A percentile compares a stretch with the other conserved stretches of the same genome.
Conservation (phyloP, 2,797 vertebrate species). For the Crocidura indochinensis region DNA sequence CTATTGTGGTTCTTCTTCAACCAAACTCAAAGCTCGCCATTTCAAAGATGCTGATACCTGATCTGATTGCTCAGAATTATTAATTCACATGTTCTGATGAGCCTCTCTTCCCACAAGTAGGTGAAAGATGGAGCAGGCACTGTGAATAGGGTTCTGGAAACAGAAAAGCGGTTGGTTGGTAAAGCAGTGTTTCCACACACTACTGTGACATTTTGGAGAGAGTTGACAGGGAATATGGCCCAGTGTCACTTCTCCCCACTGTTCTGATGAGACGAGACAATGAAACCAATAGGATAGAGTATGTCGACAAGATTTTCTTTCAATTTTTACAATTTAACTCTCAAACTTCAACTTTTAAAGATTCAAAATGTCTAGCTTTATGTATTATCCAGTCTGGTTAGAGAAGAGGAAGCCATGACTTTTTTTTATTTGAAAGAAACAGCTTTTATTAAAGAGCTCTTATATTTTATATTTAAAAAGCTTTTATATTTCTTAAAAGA, state of each 20-base stretch:
- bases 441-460: too few species aligned
- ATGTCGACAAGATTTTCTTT: neutral
- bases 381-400: slow-evolving; percentile 57
- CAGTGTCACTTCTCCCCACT: too few species aligned
- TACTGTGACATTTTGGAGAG: neutral
- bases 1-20: neutral
- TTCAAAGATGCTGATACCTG: slow-evolving; percentile 16
- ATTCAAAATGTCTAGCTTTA: slow-evolving; percentile 38
- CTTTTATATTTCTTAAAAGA: too few species aligned
- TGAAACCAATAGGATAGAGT: neutral
- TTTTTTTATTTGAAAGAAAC: slow-evolving; percentile 77
- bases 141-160: neutral
- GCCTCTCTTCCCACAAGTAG: neutral
- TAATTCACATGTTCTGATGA: neutral
- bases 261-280: too few species aligned
- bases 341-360: slow-evolving; percentile 58
- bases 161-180: neutral
- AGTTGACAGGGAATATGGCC: neutral
- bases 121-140: neutral
- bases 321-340: slow-evolving; percentile 28
- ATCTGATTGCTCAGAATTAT: slow-evolving; percentile 9
- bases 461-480: too few species aligned
- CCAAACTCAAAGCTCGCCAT: neutral
- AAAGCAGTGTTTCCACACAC: slow-evolving; percentile 52
- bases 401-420: slow-evolving; percentile 69